Base-by-base conservation (phyloP, 2,113 vertebrate genomes). In the Malurus melanocephalus region DNA sequence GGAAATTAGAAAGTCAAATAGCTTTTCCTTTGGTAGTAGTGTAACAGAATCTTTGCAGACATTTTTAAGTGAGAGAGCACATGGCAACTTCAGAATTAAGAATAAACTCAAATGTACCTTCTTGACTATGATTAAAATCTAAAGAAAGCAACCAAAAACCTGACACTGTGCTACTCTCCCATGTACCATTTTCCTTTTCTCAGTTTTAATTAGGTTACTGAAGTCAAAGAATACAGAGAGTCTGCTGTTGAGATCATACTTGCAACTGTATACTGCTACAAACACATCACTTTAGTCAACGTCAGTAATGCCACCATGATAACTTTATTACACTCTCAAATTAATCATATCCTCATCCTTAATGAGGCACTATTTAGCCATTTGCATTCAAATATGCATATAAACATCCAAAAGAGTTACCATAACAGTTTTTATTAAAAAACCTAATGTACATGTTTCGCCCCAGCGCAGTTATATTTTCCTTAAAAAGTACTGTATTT, bases 401-500 rank as follows among this genome's bases (percentile, higher is more conserved):
- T 85, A 93, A 92, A 72, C 96, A 96, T 81, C 91, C 87, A 89
- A 67, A 88, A 94, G 86, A 89, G 74, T 96, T 96, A 95, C 73
- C 61, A 2, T 95, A 96, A 93, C 76, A 85, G 51, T 88, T 96
- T 97, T 97, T 97, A 97, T 96, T 94, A 75, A 88, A 98, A 97
- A 95, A 82, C 26, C 68, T 93, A 96, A 91, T 93, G 96, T 96
- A 96, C 90, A 91, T 77, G 80, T 82, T 91, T 91, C 93, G 87
- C 94, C 94, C 91, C 90, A 95, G 89, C 62, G 35, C 88, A 81
- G 87, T 56, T 93, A 43, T 85, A 45, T 78, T 88, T 65, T 93
- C 88, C 92, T 95, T 92, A 96, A 97, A 96, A 98, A 97, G 95
- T 94, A 96, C 93, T 94, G 88, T 71, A 94, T 77, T 82, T 96